A percentile compares a stretch with the other conserved stretches of the same genome.
These are phyloP conservation scores for Rhinophrynus dorsalis DNA, from an alignment of 2,797 vertebrate species.

Conservation along the genomic window DNA sequence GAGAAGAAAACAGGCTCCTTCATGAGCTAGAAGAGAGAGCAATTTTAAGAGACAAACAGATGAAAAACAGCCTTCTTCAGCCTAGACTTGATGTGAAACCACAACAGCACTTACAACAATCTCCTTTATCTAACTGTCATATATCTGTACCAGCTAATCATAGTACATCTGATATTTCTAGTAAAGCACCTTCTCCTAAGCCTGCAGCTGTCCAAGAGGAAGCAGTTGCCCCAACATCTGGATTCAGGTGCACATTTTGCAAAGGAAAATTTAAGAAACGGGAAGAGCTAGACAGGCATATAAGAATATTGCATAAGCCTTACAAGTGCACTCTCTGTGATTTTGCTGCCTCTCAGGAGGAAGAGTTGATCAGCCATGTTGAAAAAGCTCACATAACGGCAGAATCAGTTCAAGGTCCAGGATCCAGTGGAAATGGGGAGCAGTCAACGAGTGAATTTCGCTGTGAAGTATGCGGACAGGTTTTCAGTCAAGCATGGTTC, in stretches of 20 bases:
- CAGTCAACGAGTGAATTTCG: slow-evolving; percentile 89
- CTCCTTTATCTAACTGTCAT: slow-evolving; percentile 81
- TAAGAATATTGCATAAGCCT: slow-evolving; percentile 97
- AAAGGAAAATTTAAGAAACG: slow-evolving; percentile 98
- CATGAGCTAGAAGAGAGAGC: slow-evolving; percentile 96
- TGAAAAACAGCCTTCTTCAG: slow-evolving; percentile 88
- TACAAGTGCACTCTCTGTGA: slow-evolving; percentile 98
- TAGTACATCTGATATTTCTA: slow-evolving; percentile 77
- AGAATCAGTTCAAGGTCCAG: slow-evolving; percentile 87
- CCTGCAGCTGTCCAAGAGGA: slow-evolving; percentile 83
- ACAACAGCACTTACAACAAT: slow-evolving; percentile 74
- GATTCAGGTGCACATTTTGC: slow-evolving; percentile 96
- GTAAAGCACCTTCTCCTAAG: slow-evolving; percentile 88
- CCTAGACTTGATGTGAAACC: slow-evolving; percentile 72
- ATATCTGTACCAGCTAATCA: slow-evolving; percentile 79
- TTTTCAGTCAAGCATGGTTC: slow-evolving; percentile 99
- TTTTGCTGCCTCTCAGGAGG: slow-evolving; percentile 94
- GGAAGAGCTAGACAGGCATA: slow-evolving; percentile 94
- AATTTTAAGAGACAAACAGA: slow-evolving; percentile 93
- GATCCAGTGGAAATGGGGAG: slow-evolving; percentile 73
- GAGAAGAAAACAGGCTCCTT: slow-evolving; percentile 92
- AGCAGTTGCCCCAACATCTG: slow-evolving; percentile 76
- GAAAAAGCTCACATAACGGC: slow-evolving; percentile 98
- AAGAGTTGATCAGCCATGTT: slow-evolving; percentile 95
- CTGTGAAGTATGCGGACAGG: slow-evolving; percentile 93